Conservation (phyloP, 2,888 invertebrate species). For the Dicyrtomina minuta region DNA sequence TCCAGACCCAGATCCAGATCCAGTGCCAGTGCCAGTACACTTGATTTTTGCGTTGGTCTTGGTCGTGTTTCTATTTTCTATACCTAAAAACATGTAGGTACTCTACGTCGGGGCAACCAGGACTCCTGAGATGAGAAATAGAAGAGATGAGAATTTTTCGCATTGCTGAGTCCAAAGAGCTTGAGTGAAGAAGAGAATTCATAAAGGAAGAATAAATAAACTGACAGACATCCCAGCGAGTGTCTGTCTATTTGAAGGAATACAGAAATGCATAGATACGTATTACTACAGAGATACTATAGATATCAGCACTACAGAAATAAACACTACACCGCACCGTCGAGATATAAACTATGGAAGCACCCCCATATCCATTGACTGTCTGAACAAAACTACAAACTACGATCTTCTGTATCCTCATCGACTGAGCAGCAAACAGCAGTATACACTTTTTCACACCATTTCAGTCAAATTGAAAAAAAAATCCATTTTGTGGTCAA, state of each 20-base stretch:
- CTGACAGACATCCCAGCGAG: slow-evolving; percentile 27
- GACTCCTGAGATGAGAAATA: slow-evolving; percentile 32
- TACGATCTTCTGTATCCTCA: neutral
- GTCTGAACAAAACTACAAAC: neutral
- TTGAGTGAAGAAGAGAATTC: slow-evolving; percentile 38
- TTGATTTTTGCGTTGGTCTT: too few species aligned
- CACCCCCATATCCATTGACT: slow-evolving; percentile 12
- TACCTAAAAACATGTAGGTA: too few species aligned
- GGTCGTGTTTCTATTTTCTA: too few species aligned
- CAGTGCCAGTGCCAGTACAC: too few species aligned
- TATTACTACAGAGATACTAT: too few species aligned
- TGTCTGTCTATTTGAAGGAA: neutral
- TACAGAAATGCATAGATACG: neutral
- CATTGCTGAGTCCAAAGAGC: slow-evolving; percentile 47
- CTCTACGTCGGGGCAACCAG: too few species aligned
- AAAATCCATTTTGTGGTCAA: slow-evolving; percentile 31
- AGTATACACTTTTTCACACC: slow-evolving; percentile 27
- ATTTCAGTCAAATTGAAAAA: slow-evolving; percentile 32
- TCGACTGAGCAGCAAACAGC: neutral
- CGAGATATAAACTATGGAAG: neutral
- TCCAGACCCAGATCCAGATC: too few species aligned
- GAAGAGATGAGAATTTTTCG: slow-evolving; percentile 46
- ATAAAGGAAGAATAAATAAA: slow-evolving; percentile 50
- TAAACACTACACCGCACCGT: too few species aligned
- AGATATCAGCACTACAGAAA: too few species aligned